Conservation (phyloP, 2,888 invertebrate species). For the Ophraella communa region DNA sequence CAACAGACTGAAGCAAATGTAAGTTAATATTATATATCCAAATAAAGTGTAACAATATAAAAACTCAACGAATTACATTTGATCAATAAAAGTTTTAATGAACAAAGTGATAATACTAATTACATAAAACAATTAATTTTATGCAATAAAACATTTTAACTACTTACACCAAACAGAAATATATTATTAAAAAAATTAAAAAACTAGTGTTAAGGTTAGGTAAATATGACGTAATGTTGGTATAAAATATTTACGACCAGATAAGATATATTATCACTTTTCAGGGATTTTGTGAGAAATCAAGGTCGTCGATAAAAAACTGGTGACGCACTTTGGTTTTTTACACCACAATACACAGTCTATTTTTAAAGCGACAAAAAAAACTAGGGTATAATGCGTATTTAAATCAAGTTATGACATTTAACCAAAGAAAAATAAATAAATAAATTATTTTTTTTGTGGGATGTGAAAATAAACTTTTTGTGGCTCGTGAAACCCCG, state of each 20-base stretch:
- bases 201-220: not conserved
- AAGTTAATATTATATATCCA: no score
- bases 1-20: no score
- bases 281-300: not conserved
- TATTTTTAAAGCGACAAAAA: not conserved
- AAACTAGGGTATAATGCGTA: not conserved
- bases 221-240: slow-evolving; percentile 2
- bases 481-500: no score
- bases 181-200: not conserved
- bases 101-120: no score
- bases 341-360: not conserved
- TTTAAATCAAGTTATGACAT: not conserved
- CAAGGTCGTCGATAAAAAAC: slow-evolving; percentile 4
- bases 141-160: not conserved
- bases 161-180: not conserved
- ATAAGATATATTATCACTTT: not conserved
- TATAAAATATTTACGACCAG: slow-evolving; percentile 6
- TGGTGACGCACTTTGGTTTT: slow-evolving; percentile 2
- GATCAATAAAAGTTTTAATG: no score
- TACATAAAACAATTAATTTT: not conserved
- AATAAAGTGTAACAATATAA: no score
- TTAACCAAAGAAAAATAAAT: not conserved
- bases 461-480: no score
- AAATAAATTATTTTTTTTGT: no score
- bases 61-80: no score